Conservation (phyloP, 2,797 vertebrate species). For the Tinamus major region DNA sequence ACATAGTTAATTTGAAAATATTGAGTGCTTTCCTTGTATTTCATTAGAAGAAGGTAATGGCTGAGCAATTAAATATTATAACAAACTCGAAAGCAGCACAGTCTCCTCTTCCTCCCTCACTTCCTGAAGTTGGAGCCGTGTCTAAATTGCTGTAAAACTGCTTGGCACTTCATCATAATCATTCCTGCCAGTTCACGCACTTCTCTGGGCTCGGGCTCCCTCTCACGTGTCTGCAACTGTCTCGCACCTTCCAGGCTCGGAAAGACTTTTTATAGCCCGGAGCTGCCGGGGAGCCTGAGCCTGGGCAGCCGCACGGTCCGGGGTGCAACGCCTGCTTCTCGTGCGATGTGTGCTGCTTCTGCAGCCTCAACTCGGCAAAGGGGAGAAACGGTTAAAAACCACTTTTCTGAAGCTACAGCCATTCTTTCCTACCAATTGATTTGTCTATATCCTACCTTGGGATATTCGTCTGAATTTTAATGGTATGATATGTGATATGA, state of each 20-base stretch:
- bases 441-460: neutral
- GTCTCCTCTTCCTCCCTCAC: constrained; percentile 1
- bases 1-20: neutral
- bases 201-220: neutral
- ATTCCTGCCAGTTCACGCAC: constrained; percentile 12
- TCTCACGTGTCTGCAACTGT: neutral
- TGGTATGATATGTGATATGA: neutral
- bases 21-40: neutral
- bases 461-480: neutral
- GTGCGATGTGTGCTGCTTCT: neutral
- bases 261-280: neutral
- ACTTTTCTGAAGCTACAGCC: neutral
- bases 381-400: neutral
- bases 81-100: neutral
- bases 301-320: neutral
- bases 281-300: neutral
- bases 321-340: neutral
- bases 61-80: constrained; percentile 5
- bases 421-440: neutral
- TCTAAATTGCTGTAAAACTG: constrained; percentile 39
- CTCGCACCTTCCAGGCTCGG: neutral
- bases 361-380: neutral
- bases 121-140: constrained; percentile 39
- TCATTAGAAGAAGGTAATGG: neutral
- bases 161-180: constrained; percentile 14